Base-by-base conservation (phyloP, 2,797 vertebrate species). In the Esox lucius region DNA sequence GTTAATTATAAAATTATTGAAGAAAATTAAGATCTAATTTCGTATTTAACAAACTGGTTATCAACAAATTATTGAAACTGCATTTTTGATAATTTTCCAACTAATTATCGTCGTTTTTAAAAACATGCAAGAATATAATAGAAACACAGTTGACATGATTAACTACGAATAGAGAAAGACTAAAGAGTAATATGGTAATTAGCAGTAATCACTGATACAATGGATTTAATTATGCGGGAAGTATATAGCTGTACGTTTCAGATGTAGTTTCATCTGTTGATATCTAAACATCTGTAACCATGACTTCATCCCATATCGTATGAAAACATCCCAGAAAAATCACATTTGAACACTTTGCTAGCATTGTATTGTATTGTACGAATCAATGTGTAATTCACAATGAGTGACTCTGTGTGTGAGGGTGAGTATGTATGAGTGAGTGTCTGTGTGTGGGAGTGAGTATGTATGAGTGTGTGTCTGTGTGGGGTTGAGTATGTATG, bases 121-220 rank as follows among this genome's bases (percentile, higher is more conserved):
- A 48, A 81, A 71, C 72, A 67, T 15, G 76, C 76, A 1, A n/a
- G 6, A 16, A 70, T 2, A 71, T 75, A 5, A 65, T 28, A 33
- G 26, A 65, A 53, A 67, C 64, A 67, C 80, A 22, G 73, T 72
- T 81, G 75, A 86, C 85, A 81, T 82, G 83, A 89, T 87, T 85
- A 83, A 78, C 80, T 33, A n/a, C 77, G 81, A 83, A 85, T 78
- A 81, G 24, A 81, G 24, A 81, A 70, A 85, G 86, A 84, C 83
- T 87, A 81, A 86, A 73, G 71, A 78, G 79, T 80, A 71, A 88
- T 83, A 73, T 78, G 8, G 56, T 77, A 85, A 81, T 76, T 33
- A 74, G 28, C 51, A 74, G 80, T 80, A 83, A 90, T 88, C 86
- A 88, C 81, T 81, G 74, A 73, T 79, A 85, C 86, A 87, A 85